These are phyloP conservation scores for Pocillopora damicornis DNA, from an alignment of 64 coral and sea anemone genomes.

Conservation along the genomic window DNA sequence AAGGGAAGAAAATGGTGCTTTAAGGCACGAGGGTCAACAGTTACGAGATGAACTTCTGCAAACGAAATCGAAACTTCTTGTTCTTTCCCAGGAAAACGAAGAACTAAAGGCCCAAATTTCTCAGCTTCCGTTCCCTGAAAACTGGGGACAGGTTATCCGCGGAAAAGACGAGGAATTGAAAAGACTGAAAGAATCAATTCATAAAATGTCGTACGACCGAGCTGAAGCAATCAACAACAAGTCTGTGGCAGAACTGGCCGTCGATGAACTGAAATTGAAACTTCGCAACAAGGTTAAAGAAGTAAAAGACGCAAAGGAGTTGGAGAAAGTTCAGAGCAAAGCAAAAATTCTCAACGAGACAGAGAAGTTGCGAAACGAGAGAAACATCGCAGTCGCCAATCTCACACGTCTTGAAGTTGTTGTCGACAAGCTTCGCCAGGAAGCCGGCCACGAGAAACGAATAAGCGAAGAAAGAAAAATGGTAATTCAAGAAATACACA, in stretches of 20 bases:
- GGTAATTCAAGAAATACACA: slow-evolving; percentile 59
- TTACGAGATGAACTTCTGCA: slow-evolving; percentile 28
- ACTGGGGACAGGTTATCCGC: slow-evolving; percentile 79
- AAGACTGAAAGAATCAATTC: slow-evolving; percentile 42
- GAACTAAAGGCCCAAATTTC: slow-evolving; percentile 48
- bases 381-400: slow-evolving; percentile 48
- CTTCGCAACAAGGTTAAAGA: slow-evolving; percentile 50
- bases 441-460: slow-evolving; percentile 5
- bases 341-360: slow-evolving; percentile 78
- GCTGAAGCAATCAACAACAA: slow-evolving; percentile 67
- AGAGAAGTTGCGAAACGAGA: slow-evolving; percentile 62
- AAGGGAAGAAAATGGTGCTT: slow-evolving; percentile 32
- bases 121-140: slow-evolving; percentile 27
- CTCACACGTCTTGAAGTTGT: slow-evolving; percentile 30
- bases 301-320: slow-evolving; percentile 41
- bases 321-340: slow-evolving; percentile 76
- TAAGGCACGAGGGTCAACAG: slow-evolving; percentile 39
- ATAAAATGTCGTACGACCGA: slow-evolving; percentile 67
- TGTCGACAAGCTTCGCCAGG: slow-evolving; percentile 36
- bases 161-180: slow-evolving; percentile 62
- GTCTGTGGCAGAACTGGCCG: slow-evolving; percentile 32
- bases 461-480: slow-evolving; percentile 47
- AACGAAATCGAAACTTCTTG: slow-evolving; percentile 6
- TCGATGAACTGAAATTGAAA: slow-evolving; percentile 58
- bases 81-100: slow-evolving; percentile 52